These are phyloP conservation scores for Garrulus glandarius DNA, from an alignment of 2,797 vertebrate species.

Conservation along the genomic window DNA sequence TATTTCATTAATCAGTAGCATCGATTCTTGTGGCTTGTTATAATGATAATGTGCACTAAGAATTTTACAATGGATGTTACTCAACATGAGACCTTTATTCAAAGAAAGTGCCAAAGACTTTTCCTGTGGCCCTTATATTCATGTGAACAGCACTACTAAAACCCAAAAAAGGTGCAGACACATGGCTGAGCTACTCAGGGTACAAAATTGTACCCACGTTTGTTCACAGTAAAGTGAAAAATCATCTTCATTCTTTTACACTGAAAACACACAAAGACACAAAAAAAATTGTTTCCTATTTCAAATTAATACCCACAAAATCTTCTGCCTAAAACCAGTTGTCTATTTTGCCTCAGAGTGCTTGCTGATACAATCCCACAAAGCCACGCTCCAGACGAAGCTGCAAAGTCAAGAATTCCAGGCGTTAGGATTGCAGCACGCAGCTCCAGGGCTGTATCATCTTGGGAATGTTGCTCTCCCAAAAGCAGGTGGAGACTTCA, in stretches of 20 bases:
- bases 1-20: not conserved
- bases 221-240: not conserved
- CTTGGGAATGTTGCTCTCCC: not conserved
- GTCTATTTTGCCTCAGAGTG: not conserved
- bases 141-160: not conserved
- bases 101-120: not conserved
- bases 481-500: not conserved
- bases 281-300: not conserved
- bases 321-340: not conserved
- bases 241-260: not conserved
- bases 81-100: not conserved
- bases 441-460: not conserved
- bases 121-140: not conserved
- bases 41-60: not conserved
- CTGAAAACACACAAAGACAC: not conserved
- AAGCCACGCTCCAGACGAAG: not conserved
- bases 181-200: not conserved
- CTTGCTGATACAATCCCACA: not conserved
- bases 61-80: not conserved
- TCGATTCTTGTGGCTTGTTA: not conserved
- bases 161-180: not conserved
- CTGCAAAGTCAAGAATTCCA: not conserved
- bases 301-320: not conserved
- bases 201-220: accelerated
- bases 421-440: accelerated